A percentile compares a stretch with the other conserved stretches of the same genome.
Conservation (phyloP, 2,797 vertebrate species). For the Coilia nasus region DNA sequence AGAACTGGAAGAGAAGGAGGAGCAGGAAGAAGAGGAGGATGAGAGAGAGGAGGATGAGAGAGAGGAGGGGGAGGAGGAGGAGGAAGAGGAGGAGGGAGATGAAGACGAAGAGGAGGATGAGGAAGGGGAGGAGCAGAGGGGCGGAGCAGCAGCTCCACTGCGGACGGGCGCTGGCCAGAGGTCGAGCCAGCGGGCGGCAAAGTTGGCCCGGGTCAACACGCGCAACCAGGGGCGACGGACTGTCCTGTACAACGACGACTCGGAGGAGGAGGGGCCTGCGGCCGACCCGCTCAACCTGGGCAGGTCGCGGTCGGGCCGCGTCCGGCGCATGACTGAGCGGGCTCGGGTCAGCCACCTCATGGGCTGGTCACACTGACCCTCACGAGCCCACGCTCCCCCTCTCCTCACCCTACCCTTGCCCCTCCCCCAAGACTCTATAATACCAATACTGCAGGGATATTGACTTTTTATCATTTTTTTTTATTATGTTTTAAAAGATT, state of each 20-base stretch:
- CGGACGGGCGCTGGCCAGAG: slow-evolving; percentile 4
- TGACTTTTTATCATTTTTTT: slow-evolving; percentile 60
- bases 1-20: slow-evolving; percentile 70
- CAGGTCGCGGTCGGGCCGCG: slow-evolving; percentile 93
- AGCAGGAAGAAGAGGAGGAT: slow-evolving; percentile 71
- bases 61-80: slow-evolving; percentile 64
- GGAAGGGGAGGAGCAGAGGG: slow-evolving; percentile 70
- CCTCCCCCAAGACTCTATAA: slow-evolving; percentile 57
- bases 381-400: not conserved
- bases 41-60: slow-evolving; percentile 70
- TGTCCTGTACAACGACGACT: slow-evolving; percentile 92
- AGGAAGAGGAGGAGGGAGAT: slow-evolving; percentile 68
- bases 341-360: slow-evolving; percentile 98
- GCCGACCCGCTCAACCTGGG: slow-evolving; percentile 96
- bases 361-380: slow-evolving; percentile 94
- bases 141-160: slow-evolving; percentile 51
- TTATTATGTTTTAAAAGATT: slow-evolving; percentile 44
- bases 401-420: slow-evolving; percentile 18
- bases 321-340: slow-evolving; percentile 98
- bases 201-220: slow-evolving; percentile 86
- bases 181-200: slow-evolving; percentile 49
- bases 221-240: slow-evolving; percentile 96
- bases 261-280: slow-evolving; percentile 84
- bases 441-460: slow-evolving; percentile 93
- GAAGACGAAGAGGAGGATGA: slow-evolving; percentile 69